Evolutionary conservation across 2,888 invertebrate species (phyloP), one percentile per base, ranked within the genome.

Genomic region (Drosophila monieri): DNA sequence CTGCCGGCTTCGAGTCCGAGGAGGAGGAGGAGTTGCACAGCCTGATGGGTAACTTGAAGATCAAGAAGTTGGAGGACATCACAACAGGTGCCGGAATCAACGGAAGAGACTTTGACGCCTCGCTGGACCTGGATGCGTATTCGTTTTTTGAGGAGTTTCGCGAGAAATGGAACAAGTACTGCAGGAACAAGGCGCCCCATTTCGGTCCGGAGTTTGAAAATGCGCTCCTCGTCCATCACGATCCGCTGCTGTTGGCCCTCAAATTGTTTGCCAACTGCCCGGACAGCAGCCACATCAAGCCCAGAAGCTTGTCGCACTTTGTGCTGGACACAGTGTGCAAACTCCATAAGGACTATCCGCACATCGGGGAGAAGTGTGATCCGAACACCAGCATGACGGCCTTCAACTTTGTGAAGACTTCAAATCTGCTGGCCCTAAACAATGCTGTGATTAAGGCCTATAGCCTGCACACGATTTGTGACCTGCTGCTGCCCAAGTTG

Each of bases 371-470:
- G 18, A 71, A 91, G 90, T 88, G 92, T 93, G 81, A 93, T 90
- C 60, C 89, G 78, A 81, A 94, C 70, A 88, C 95, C 30, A 96
- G 96, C 91, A 90, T 94, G 85, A 94, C 95, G 73, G 95, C 95
- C 55, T 96, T 96, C 91, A 94, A 94, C 88, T 93, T 96, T 79
- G 93, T 95, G 12, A 93, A 93, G 74, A 94, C 93, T 72, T 95
- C 96, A 83, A 94, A 94, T 72, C 93, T 94, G 85, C 92, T 93
- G 66, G 90, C 93, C 30, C 93, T 96, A 52, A 93, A 94, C 53
- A 94, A 93, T 86, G 90, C 95, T 44, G 93, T 95, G 77, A 93
- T 94, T 12, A 93, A 93, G 74, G 92, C 94, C 23, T 97, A 94
- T 89, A 93, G 95, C 84, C 92, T 96, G 78, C 80, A 88, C 21